Evolutionary conservation across 2,888 invertebrate species (phyloP).

Genomic region (Lasioglossum malachurum): DNA sequence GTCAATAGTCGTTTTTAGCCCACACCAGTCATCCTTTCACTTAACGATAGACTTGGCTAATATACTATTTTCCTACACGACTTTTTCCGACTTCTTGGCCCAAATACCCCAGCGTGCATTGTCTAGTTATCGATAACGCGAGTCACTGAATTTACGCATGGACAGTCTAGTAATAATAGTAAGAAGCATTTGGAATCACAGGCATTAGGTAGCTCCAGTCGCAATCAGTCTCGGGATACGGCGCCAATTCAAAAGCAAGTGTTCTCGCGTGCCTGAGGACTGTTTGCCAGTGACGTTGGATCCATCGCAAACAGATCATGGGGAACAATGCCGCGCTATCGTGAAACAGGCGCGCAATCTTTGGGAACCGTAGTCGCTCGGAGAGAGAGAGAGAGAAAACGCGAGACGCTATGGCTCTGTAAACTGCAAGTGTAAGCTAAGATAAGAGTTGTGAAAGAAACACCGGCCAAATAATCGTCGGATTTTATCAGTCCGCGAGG

Average conservation of each 20-base stretch:
- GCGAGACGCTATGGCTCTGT: slow-evolving; percentile 24
- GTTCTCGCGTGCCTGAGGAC: slow-evolving; percentile 26
- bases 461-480: slow-evolving; percentile 45
- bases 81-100: no score
- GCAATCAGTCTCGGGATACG: neutral
- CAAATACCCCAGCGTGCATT: no score
- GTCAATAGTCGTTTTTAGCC: no score
- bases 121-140: neutral
- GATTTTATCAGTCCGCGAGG: slow-evolving; percentile 54
- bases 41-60: no score
- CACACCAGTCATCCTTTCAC: no score
- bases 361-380: slow-evolving; percentile 38
- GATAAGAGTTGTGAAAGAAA: slow-evolving; percentile 56
- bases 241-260: slow-evolving; percentile 23
- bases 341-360: slow-evolving; percentile 49
- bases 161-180: neutral
- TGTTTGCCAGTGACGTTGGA: slow-evolving; percentile 55
- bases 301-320: slow-evolving; percentile 19
- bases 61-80: no score
- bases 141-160: neutral
- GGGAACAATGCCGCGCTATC: slow-evolving; percentile 56
- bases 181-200: neutral
- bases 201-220: neutral
- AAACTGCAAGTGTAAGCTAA: slow-evolving; percentile 45
- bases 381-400: slow-evolving; percentile 33